Percentiles rank a stretch among this genome's conserved stretches.
Conservation (phyloP, 2,888 invertebrate genomes). For the Pardosa pseudoannulata region DNA sequence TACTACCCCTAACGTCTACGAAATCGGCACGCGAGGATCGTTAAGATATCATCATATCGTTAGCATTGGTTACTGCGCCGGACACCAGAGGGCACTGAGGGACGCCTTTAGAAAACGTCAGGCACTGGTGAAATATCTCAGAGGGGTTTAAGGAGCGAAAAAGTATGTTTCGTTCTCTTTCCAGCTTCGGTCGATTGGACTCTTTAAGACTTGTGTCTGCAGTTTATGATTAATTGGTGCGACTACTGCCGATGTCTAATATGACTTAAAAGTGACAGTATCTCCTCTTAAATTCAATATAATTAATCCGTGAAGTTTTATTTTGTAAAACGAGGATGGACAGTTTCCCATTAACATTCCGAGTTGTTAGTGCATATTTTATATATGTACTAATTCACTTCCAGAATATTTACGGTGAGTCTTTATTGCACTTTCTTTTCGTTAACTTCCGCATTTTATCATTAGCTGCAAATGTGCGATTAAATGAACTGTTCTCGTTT, state of each 20-base stretch:
- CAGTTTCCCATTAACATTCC: neutral
- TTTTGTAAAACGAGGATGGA: neutral
- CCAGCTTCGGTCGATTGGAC: neutral
- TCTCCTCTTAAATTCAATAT: neutral
- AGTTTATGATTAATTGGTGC: too few relatives aligned
- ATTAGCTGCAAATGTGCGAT: too few relatives aligned
- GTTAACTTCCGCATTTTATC: too few relatives aligned
- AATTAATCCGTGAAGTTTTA: neutral
- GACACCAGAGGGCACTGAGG: neutral
- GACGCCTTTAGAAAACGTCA: neutral
- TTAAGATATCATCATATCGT: slow-evolving; percentile 5
- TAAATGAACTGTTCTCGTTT: too few relatives aligned
- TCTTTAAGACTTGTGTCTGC: neutral
- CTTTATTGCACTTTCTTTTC: too few relatives aligned
- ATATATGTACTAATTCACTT: neutral
- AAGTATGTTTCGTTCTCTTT: neutral
- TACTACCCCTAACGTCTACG: slow-evolving; percentile 12
- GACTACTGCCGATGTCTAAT: too few relatives aligned
- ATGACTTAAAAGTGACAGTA: neutral
- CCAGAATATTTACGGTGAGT: neutral
- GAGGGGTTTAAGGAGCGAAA: neutral
- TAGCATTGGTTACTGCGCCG: neutral
- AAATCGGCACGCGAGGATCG: neutral
- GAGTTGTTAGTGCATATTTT: neutral
- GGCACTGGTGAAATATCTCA: neutral